A percentile compares a stretch with the other conserved stretches of the same genome.
These are phyloP conservation scores for Rhinopithecus roxellana DNA, from an alignment of 2,113 vertebrate genomes.

Conservation along the genomic window DNA sequence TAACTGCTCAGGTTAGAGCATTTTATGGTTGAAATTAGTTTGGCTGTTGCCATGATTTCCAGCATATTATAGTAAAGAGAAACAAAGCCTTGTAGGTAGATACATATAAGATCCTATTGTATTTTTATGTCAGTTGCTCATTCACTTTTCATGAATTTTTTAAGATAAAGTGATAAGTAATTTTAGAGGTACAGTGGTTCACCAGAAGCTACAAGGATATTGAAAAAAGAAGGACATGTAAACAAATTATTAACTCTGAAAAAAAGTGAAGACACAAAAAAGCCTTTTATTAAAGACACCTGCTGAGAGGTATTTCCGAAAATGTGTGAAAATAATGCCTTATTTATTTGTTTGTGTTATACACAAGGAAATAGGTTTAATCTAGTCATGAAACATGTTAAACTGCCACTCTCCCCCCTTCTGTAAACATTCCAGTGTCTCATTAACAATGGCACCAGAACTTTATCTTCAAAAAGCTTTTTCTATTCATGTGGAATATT, in stretches of 20 bases:
- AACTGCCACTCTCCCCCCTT: background rate
- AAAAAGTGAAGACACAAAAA: background rate
- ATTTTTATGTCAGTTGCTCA: background rate
- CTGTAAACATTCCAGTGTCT: background rate
- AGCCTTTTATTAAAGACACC: background rate
- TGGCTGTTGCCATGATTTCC: background rate
- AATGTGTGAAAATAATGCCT: background rate
- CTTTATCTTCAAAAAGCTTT: background rate
- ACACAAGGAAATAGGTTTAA: background rate
- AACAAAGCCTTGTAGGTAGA: background rate
- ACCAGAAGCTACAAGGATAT: background rate
- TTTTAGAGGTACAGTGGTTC: background rate
- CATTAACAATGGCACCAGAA: background rate
- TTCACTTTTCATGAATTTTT: background rate
- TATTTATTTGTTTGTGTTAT: background rate
- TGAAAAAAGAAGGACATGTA: background rate
- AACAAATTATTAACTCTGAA: slow-evolving; percentile 4
- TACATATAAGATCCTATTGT: background rate
- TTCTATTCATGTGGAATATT: slow-evolving; percentile 29
- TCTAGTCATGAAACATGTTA: background rate
- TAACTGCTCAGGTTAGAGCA: background rate
- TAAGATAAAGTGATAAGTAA: background rate
- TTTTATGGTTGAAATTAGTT: background rate
- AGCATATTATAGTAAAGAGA: background rate
- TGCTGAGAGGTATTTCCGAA: background rate